Percentiles rank a stretch among this genome's conserved stretches.
Conservation (phyloP, 2,113 vertebrate species). For the Willisornis vidua region DNA sequence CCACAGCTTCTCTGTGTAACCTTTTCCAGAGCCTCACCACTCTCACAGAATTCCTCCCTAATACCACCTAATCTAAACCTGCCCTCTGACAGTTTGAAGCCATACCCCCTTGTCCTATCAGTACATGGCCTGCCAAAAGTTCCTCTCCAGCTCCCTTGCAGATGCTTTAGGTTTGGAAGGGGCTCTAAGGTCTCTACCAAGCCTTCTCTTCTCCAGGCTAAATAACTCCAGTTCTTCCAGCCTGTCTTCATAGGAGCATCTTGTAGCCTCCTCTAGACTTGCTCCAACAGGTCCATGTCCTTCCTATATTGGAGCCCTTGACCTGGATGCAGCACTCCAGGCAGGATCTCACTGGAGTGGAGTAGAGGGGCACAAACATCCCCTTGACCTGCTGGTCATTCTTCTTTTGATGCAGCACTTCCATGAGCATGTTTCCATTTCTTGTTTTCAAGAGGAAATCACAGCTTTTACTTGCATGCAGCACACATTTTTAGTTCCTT, state of each 20-base stretch:
- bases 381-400: background rate
- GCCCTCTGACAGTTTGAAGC: background rate
- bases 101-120: background rate
- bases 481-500: background rate
- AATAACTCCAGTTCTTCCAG: background rate
- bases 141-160: background rate
- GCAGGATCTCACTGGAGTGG: background rate
- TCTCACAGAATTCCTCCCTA: background rate
- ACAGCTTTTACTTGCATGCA: background rate
- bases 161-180: background rate
- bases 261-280: background rate
- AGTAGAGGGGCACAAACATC: background rate
- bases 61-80: background rate
- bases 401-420: background rate
- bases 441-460: background rate
- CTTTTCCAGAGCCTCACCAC: background rate
- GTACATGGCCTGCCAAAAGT: background rate
- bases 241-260: background rate
- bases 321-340: background rate
- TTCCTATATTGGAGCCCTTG: background rate
- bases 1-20: background rate
- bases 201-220: background rate
- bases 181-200: background rate
- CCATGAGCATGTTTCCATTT: background rate
- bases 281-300: background rate